Evolutionary conservation across 2,888 invertebrate species (phyloP).

Genomic region (Chrysina gloriosa): DNA sequence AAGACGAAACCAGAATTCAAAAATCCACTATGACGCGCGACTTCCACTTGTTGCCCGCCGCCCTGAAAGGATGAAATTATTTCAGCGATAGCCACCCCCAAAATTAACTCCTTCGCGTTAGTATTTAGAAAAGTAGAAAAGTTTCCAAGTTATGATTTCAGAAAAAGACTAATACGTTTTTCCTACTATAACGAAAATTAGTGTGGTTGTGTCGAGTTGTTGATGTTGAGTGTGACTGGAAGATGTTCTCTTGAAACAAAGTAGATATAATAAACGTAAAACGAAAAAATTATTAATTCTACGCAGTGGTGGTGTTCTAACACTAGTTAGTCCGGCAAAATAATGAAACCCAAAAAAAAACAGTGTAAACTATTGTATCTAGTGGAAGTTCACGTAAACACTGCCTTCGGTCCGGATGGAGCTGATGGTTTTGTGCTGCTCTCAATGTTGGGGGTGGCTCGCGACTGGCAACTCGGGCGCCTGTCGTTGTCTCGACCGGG

Average conservation of each 20-base stretch:
- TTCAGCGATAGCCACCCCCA: background rate
- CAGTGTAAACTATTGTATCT: constrained; percentile 29
- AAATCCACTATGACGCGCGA: constrained; percentile 6
- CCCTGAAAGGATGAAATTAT: background rate
- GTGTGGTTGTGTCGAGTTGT: too few species aligned
- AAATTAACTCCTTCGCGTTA: too few species aligned
- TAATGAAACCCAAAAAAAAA: constrained; percentile 21
- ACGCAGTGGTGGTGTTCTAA: background rate
- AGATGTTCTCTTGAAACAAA: too few species aligned
- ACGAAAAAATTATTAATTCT: background rate
- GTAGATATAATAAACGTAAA: too few species aligned
- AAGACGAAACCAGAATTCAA: constrained; percentile 36
- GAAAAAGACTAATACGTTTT: too few species aligned
- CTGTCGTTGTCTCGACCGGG: constrained; percentile 57
- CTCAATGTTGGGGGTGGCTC: constrained; percentile 62
- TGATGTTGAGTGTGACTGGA: too few species aligned
- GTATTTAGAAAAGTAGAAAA: too few species aligned
- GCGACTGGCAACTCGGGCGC: constrained; percentile 63
- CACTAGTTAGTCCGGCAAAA: constrained; percentile 15
- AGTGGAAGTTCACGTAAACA: constrained; percentile 32
- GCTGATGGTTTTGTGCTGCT: constrained; percentile 46
- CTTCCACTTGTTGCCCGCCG: constrained; percentile 59
- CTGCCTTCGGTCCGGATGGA: constrained; percentile 28
- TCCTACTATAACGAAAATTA: too few species aligned
- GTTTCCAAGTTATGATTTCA: too few species aligned